phyloP scores from a whole-genome alignment of 1,140 invertebrate species.

The Lepidurus packardi region DNA sequence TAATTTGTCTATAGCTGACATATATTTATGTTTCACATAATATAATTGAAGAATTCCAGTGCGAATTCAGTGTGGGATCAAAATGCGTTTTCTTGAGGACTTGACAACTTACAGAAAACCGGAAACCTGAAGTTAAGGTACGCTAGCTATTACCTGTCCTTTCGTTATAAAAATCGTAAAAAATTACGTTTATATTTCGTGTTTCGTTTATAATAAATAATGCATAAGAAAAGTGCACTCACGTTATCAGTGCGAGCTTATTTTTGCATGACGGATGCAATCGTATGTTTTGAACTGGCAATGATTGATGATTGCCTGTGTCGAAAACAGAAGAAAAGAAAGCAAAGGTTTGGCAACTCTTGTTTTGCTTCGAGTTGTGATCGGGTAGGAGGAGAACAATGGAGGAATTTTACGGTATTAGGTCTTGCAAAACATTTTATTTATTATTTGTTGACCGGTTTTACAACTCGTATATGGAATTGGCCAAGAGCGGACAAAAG shows the following conservation, averaged over 20 bases:
- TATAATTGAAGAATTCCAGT: no score
- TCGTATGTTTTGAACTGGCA: not conserved
- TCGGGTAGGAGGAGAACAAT: not conserved
- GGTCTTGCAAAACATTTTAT: not conserved
- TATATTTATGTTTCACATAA: no score
- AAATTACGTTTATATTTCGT: no score
- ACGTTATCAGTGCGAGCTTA: not conserved
- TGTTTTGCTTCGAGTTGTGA: not conserved
- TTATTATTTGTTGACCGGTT: slow-evolving; percentile 12
- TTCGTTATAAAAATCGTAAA: no score
- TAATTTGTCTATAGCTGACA: no score
- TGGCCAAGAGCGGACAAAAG: not conserved
- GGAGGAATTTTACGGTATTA: not conserved
- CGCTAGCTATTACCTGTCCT: no score
- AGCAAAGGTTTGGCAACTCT: not conserved
- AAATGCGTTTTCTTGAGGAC: no score
- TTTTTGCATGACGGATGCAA: not conserved
- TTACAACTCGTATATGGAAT: not conserved
- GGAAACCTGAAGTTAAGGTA: no score
- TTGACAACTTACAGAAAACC: no score
- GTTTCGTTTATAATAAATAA: not conserved
- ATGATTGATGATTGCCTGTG: not conserved
- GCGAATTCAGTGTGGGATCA: no score
- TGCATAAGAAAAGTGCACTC: not conserved
- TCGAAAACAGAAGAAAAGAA: not conserved